phyloP scores from a whole-genome alignment of 2,797 vertebrate species.

The Pelodytes ibericus region DNA sequence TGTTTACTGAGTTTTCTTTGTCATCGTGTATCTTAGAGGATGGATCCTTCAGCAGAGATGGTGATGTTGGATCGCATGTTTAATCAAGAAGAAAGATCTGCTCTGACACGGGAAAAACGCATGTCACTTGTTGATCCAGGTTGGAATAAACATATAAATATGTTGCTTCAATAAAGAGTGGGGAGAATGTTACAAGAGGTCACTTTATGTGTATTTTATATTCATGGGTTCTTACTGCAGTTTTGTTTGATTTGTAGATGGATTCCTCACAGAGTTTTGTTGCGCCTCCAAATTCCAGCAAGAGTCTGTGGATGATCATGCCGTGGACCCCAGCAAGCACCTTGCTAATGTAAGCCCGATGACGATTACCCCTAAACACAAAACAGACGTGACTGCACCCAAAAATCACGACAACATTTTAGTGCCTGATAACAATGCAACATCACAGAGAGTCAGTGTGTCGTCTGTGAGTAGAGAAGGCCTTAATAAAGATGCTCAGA shows the following conservation, averaged over 20 bases:
- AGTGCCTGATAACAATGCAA: slow-evolving; percentile 78
- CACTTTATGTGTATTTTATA: no score
- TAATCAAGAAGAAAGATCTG: slow-evolving; percentile 93
- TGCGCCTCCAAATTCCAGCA: slow-evolving; percentile 82
- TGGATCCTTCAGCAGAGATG: slow-evolving; percentile 94
- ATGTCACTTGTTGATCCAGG: slow-evolving; percentile 92
- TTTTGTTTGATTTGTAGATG: slow-evolving; percentile 74
- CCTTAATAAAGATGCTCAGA: slow-evolving; percentile 71
- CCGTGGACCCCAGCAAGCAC: slow-evolving; percentile 64
- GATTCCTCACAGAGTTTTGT: slow-evolving; percentile 93
- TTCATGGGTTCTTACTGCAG: background rate
- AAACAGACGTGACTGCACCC: slow-evolving; percentile 63
- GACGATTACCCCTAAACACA: slow-evolving; percentile 69
- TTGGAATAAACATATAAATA: slow-evolving; percentile 62
- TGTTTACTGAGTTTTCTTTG: background rate
- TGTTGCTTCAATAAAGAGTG: background rate
- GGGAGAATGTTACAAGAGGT: background rate
- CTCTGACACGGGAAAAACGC: slow-evolving; percentile 92
- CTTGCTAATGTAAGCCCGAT: slow-evolving; percentile 62
- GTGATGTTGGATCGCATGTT: slow-evolving; percentile 98
- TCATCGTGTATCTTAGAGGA: slow-evolving; percentile 73
- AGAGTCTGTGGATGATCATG: slow-evolving; percentile 63
- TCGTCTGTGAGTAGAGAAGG: slow-evolving; percentile 67
- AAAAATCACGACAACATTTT: slow-evolving; percentile 68
- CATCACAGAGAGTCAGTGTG: slow-evolving; percentile 68